phyloP scores from a whole-genome alignment of 2,797 vertebrate genomes.

The Tadarida brasiliensis region DNA sequence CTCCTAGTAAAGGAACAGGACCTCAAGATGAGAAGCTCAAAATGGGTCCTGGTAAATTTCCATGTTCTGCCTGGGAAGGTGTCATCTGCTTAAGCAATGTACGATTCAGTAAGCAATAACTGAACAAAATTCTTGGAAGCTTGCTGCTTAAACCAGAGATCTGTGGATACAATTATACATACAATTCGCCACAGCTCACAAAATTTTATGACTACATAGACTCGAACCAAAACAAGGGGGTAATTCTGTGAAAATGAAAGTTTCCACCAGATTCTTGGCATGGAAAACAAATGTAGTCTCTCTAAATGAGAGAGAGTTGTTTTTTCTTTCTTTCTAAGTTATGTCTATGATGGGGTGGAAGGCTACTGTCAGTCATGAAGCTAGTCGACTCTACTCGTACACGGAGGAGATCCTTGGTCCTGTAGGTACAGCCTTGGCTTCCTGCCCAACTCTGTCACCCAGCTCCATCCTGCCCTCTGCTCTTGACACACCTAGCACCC shows the following conservation, averaged over 20 bases:
- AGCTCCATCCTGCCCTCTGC: background rate
- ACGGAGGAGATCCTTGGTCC: background rate
- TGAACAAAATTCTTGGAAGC: conserved; percentile 12
- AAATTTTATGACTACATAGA: conserved; percentile 62
- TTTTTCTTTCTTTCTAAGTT: conserved; percentile 26
- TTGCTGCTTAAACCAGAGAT: conserved; percentile 45
- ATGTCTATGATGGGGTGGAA: background rate
- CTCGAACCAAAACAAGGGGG: conserved; percentile 37
- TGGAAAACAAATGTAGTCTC: conserved; percentile 46
- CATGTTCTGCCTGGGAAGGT: background rate
- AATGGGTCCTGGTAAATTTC: background rate
- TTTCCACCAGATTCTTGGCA: conserved; percentile 61
- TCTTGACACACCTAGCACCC: background rate
- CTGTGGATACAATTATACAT: conserved; percentile 39
- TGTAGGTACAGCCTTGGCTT: background rate
- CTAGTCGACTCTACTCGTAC: background rate
- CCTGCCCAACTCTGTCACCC: background rate
- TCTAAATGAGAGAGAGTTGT: background rate
- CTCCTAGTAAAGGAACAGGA: background rate
- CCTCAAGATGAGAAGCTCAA: background rate
- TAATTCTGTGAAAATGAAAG: conserved; percentile 61
- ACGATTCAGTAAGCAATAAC: background rate
- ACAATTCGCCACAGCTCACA: conserved; percentile 53
- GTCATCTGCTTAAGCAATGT: background rate
- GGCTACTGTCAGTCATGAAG: background rate